These are phyloP conservation scores for Amblyteles armatorius DNA, from an alignment of 2,888 invertebrate species.

Conservation along the genomic window DNA sequence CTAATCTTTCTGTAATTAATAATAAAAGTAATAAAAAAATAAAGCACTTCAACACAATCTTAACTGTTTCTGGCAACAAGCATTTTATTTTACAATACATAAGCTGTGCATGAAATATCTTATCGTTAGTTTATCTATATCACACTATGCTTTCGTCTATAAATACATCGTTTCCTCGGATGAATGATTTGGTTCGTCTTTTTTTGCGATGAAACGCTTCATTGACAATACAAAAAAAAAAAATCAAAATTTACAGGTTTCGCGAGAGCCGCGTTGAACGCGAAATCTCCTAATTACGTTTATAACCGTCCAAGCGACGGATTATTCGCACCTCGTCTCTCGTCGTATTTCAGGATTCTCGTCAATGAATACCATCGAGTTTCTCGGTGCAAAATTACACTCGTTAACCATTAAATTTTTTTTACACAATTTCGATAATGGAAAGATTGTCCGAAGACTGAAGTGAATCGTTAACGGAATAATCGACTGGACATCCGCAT, in stretches of 20 bases:
- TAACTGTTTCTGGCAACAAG: constrained; percentile 54
- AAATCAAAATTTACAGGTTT: constrained; percentile 41
- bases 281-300: constrained; percentile 10
- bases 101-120: constrained; percentile 62
- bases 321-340: constrained; percentile 52
- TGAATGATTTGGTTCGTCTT: constrained; percentile 39
- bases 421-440: constrained; percentile 51
- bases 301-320: constrained; percentile 23
- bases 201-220: constrained; percentile 22
- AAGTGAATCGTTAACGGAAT: neutral
- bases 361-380: constrained; percentile 52
- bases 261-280: constrained; percentile 48
- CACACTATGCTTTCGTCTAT: constrained; percentile 63
- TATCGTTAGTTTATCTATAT: constrained; percentile 57
- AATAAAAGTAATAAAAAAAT: constrained; percentile 4
- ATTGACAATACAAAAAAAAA: constrained; percentile 12
- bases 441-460: neutral
- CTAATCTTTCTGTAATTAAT: constrained; percentile 46
- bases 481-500: neutral
- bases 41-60: neutral
- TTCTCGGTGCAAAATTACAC: constrained; percentile 50
- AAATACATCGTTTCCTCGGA: constrained; percentile 34
- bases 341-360: constrained; percentile 37
- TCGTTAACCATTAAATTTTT: constrained; percentile 44
- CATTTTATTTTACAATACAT: constrained; percentile 68